Base-by-base conservation (phyloP, 2,797 vertebrate genomes). In the Salarias fasciatus region DNA sequence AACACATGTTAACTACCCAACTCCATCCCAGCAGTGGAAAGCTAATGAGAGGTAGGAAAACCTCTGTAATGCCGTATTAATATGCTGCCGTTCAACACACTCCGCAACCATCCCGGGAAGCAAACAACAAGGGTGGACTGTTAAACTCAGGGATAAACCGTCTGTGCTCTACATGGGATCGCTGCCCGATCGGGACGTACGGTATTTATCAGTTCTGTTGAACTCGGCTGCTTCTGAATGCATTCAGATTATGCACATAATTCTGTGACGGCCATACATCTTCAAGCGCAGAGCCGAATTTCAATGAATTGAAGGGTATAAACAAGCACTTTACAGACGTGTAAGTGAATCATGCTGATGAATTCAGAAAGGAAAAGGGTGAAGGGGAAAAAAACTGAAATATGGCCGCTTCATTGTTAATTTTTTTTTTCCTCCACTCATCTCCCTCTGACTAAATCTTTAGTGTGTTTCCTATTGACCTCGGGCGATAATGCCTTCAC, bases 161-260 rank as follows among this genome's bases (percentile, higher is more conserved):
- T 3, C 14, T 31, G 6, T 8, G 5, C 18, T 69, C 6, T 42
- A 38, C 48, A 75, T 68, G 29, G 12, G 12, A 57, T 52, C 24
- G 0, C 12, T 42, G 24, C 49, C 33, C 6, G 47, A 72, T 68
- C 58, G n/a, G 35, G n/a, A 53, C 37, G 59, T 41, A 6, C 9
- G 12, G 43, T 47, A 47, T 76, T 74, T 79, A 65, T 75, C 59
- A 47, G 58, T 41, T 69, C 38, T 62, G 48, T 9, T 45, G 35
- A 70, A 43, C 37, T 54, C 1, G 0, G 42, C 14, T 2, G 42
- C 64, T 48, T 46, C 48, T 65, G n/a, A 63, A 68, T 65, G 57
- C 50, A 44, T 52, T 74, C 29, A 69, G 60, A 71, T 71, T 82
- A 82, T 82, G 83, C 72, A 83, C 71, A 75, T 80, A 71, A 77